Evolutionary conservation across 2,888 invertebrate species (phyloP).

Genomic region (Drosophila diplacantha): DNA sequence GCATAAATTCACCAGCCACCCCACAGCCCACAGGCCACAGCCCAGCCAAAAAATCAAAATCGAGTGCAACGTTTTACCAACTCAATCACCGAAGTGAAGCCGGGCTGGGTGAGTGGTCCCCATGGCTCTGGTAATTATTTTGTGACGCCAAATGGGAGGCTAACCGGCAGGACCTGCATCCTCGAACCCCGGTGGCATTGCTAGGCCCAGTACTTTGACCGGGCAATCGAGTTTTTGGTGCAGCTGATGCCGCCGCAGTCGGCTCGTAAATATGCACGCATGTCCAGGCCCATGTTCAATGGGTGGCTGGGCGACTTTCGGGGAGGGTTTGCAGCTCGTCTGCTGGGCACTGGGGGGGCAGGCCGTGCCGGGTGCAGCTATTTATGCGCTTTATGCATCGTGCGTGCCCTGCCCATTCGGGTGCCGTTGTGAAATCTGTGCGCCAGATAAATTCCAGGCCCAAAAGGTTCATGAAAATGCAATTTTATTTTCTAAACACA

Average conservation of each 20-base stretch:
- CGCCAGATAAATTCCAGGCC: conserved; percentile 66
- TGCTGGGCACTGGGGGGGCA: neutral
- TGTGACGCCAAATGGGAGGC: conserved; percentile 61
- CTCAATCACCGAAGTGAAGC: conserved; percentile 70
- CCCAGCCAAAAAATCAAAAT: conserved; percentile 64
- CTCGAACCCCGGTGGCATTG: conserved; percentile 8
- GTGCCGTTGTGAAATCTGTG: conserved; percentile 66
- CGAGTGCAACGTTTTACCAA: conserved; percentile 73
- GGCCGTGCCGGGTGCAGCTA: conserved; percentile 56
- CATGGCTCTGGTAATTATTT: conserved; percentile 69
- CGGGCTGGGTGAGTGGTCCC: conserved; percentile 47
- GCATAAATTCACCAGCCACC: conserved; percentile 57
- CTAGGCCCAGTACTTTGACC: conserved; percentile 31
- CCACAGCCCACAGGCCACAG: neutral
- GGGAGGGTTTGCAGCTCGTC: conserved; percentile 5
- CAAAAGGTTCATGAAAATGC: conserved; percentile 76
- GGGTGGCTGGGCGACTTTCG: conserved; percentile 3
- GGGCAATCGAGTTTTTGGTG: conserved; percentile 71
- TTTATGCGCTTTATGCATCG: conserved; percentile 71
- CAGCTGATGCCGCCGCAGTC: conserved; percentile 71
- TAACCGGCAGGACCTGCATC: conserved; percentile 35
- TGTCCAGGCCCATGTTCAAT: conserved; percentile 57
- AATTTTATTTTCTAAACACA: conserved; percentile 75
- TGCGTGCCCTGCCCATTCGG: conserved; percentile 59
- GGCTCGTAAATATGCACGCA: conserved; percentile 73